Percentiles rank a stretch among this genome's conserved stretches.
Conservation (phyloP, 2,888 invertebrate genomes). For the Dynastes hyllus region DNA sequence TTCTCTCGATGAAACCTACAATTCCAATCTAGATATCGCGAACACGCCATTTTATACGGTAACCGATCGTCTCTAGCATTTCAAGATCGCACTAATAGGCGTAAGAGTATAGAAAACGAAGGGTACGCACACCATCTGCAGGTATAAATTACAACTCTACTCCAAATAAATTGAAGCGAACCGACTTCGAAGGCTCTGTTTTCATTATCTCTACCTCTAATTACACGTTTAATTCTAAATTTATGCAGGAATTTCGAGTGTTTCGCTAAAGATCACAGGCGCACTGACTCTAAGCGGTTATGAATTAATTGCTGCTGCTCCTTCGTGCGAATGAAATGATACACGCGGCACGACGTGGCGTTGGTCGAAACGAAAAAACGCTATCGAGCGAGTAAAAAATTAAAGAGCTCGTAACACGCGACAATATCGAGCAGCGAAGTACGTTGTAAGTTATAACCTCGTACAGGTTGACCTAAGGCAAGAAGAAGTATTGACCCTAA, state of each 20-base stretch:
- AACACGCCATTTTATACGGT: too few relatives aligned
- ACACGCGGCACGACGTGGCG: not conserved
- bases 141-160: slow-evolving; percentile 15
- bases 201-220: slow-evolving; percentile 36
- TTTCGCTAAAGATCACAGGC: slow-evolving; percentile 35
- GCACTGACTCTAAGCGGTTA: slow-evolving; percentile 24
- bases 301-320: slow-evolving; percentile 29
- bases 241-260: slow-evolving; percentile 26
- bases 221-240: slow-evolving; percentile 36
- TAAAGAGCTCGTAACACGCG: slow-evolving; percentile 6
- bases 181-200: not conserved
- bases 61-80: not conserved
- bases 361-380: too few relatives aligned
- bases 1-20: too few relatives aligned
- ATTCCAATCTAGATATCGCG: too few relatives aligned
- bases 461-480: too few relatives aligned
- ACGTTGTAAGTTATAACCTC: not conserved
- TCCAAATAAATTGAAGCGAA: slow-evolving; percentile 9
- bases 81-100: not conserved
- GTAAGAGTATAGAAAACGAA: not conserved
- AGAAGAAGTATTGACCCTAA: too few relatives aligned
- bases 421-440: not conserved
- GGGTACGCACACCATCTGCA: not conserved
- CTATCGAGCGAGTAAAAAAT: not conserved
- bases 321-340: slow-evolving; percentile 15